Conservation (phyloP, 2,113 vertebrate species). For the Jacana jacana region DNA sequence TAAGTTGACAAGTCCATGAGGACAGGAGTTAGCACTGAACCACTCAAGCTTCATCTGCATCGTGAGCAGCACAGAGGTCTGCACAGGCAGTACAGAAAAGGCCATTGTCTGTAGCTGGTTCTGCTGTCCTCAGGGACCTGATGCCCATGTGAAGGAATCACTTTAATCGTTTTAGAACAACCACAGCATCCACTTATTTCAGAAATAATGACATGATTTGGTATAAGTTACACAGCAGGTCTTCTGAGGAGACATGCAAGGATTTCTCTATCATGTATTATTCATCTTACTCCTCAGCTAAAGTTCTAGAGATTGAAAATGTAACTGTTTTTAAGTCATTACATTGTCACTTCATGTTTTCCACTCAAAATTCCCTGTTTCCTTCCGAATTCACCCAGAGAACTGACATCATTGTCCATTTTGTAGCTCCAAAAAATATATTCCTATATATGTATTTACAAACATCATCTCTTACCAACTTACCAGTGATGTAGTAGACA, state of each 20-base stretch:
- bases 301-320: accelerated
- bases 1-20: too few species aligned
- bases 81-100: too few species aligned
- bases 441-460: background rate
- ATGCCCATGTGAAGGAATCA: accelerated
- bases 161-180: background rate
- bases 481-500: conserved; percentile 96
- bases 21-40: too few species aligned
- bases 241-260: background rate
- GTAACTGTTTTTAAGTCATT: background rate
- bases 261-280: background rate
- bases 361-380: background rate
- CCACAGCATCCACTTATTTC: background rate
- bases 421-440: accelerated
- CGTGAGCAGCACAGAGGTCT: too few species aligned
- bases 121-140: background rate
- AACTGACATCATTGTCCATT: accelerated
- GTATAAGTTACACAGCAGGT: too few species aligned
- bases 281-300: too few species aligned
- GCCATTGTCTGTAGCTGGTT: too few species aligned
- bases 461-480: background rate
- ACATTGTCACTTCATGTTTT: background rate
- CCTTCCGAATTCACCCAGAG: background rate
- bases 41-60: background rate
- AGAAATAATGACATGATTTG: too few species aligned